Evolutionary conservation across 2,888 invertebrate species (phyloP), one percentile per base, ranked within the genome.

Genomic region (Troilus luridus): DNA sequence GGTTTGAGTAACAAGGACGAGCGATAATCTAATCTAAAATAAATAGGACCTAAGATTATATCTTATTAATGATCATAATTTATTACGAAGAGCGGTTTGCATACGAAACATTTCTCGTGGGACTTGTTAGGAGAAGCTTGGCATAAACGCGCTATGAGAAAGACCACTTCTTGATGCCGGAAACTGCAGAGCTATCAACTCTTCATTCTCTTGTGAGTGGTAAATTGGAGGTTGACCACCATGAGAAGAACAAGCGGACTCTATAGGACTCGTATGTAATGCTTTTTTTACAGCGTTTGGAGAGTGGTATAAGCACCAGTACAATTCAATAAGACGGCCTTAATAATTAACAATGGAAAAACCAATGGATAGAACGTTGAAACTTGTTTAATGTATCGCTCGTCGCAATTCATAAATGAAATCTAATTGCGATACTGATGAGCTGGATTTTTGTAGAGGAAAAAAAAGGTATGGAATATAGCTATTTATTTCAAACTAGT

Each of bases 131-230:
- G 24, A 2, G 67, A 24, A 67, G 24, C 67, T 12, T 14, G 12
- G 24, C 67, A 24, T 67, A 24, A 17, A 27, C 9, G 1, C 0
- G 72, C 17, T 77, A 27, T 77, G 72, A 19, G 72, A 77, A 77
- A 77, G 72, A 41, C 72, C 72, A 41, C 72, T 77, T 67, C 72
- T 19, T 19, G 72, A 27, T 77, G 72, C 72, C 72, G 72, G 72
- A 77, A 77, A 77, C 72, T 27, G 72, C 14, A 24, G 10, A 11
- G 14, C 72, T 41, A 77, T 77, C 67, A 67, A 67, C 67, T 67
- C 5, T 27, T 67, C 72, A 77, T 8, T 41, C 41, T 77, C 72
- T 0, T 67, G 17, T 77, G 27, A 77, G 72, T 41, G 24, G 72
- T 77, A 77, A 77, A 77, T 77, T 77, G 17, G 17, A 41, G 27